Evolutionary conservation across 2,888 invertebrate genomes (phyloP), one percentile per base, ranked within the genome.

Genomic region (Deilephila elpenor): DNA sequence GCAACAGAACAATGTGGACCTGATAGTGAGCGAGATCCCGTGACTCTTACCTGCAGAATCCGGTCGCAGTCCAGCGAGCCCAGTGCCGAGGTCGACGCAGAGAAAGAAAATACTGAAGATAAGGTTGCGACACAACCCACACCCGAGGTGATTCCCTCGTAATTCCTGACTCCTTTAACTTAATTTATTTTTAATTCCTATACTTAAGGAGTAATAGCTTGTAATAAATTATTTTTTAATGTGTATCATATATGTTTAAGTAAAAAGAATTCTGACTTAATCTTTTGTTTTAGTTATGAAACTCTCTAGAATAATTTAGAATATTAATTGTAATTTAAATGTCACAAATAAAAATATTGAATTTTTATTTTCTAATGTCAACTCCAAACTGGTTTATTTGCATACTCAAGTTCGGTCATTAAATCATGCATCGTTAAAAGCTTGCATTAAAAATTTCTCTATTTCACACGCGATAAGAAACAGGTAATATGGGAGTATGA

Each of bases 1-100:
- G 96, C 96, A 29, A 94, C 95, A 71, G 97, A 97, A 83, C 96
- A 97, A 84, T 97, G 97, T 86, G 97, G 97, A 25, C 97, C 97
- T 0, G 97, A 96, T 70, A 94, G 96, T 81, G 95, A 94, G 79
- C 95, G 97, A 53, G 96, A 97, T 85, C 94, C 95, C n/a, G 95
- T 95, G 75, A 97, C 97, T 11, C 94, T 97, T 62, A 96, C 96
- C 83, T 94, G 93, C 78, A 87, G 90, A 29, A 81, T 81, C 25
- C 79, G 73, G 71, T 76, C 7, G 11, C 70, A 72, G 17, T 70
- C 44, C 11, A 56, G 56, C 6, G 75, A 75, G 67, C 20, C 59
- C 2, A 76, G 34, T 64, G 73, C 19, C 17, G 77, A 74, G 44
- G 25, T 74, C 20, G 75, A 74, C 6, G 19, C 64, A 25, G 53